Evolutionary conservation across 2,888 invertebrate species (phyloP), one percentile per base, ranked within the genome.

Genomic region (Drosophila basisetae): DNA sequence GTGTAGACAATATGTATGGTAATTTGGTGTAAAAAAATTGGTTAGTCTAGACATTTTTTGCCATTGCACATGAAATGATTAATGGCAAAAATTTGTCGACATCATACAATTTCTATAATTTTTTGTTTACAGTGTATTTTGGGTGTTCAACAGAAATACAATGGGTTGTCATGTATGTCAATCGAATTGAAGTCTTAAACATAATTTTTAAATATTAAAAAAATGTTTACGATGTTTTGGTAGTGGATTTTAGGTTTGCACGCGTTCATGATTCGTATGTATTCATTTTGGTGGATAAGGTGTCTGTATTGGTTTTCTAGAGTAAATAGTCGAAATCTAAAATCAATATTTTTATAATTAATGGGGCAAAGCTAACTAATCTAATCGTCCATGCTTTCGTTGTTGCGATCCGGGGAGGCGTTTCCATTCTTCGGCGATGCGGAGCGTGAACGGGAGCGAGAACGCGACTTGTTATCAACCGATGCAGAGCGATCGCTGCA

Each of bases 401-500:
- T 93, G 83, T 93, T 93, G 88, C 94, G 92, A 76, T 94, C 94
- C 54, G 94, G 93, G 60, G 94, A 94, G 66, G 94, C 94, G 84
- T 94, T 94, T 83, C 94, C 94, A 75, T 94, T 94, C 73, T 94
- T 94, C 50, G 94, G 93, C 39, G 94, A 94, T 73, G 93, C 94
- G 72, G 94, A 94, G 75, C 94, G 91, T 55, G 94, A 94, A 82
- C 94, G 92, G 47, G 94, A 94, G 74, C 94, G 92, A 55, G 94
- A 94, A 81, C 94, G 92, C 30, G 95, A 95, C 84, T 94, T 94
- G 76, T 96, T 96, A 92, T 96, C 96, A 83, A 94, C 94, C 39
- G 96, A 96, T 56, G 95, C 95, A 67, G 96, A 96, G 68, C 96
- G 95, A 89, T 96, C 95, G 93, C 96, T 96, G 83, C 41, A 90